Conservation (phyloP, 2,113 vertebrate genomes). For the Alces alces region DNA sequence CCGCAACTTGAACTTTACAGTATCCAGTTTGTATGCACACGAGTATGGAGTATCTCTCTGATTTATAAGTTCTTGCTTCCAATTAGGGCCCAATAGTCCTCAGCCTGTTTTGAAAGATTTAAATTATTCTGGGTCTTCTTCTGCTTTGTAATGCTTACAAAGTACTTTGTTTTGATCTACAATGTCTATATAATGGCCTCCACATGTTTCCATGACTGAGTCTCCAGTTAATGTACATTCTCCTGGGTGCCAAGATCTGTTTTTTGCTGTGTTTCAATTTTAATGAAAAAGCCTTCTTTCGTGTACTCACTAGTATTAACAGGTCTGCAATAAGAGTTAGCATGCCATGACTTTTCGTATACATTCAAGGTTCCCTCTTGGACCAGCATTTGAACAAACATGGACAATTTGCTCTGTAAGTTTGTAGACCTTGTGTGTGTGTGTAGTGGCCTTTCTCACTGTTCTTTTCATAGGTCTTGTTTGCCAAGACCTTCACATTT, state of each 20-base stretch:
- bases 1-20: conserved; percentile 95
- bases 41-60: conserved; percentile 96
- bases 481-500: conserved; percentile 96
- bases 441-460: conserved; percentile 93
- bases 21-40: conserved; percentile 99
- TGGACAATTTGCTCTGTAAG: conserved; percentile 93
- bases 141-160: conserved; percentile 95
- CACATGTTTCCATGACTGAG: conserved; percentile 96
- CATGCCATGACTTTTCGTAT: conserved; percentile 98
- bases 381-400: conserved; percentile 96
- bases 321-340: conserved; percentile 95
- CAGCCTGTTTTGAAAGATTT: conserved; percentile 95
- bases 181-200: conserved; percentile 96
- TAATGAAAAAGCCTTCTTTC: conserved; percentile 99
- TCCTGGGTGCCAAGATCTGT: conserved; percentile 92
- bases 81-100: conserved; percentile 93
- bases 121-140: conserved; percentile 95
- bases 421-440: conserved; percentile 97
- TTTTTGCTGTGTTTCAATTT: conserved; percentile 99
- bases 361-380: conserved; percentile 96
- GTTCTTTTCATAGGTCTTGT: conserved; percentile 95
- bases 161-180: conserved; percentile 94
- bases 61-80: conserved; percentile 96
- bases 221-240: conserved; percentile 95
- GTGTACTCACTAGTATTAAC: conserved; percentile 90